Evolutionary conservation across 2,888 invertebrate species (phyloP), one percentile per base, ranked within the genome.

Genomic region (Lasius platythorax): DNA sequence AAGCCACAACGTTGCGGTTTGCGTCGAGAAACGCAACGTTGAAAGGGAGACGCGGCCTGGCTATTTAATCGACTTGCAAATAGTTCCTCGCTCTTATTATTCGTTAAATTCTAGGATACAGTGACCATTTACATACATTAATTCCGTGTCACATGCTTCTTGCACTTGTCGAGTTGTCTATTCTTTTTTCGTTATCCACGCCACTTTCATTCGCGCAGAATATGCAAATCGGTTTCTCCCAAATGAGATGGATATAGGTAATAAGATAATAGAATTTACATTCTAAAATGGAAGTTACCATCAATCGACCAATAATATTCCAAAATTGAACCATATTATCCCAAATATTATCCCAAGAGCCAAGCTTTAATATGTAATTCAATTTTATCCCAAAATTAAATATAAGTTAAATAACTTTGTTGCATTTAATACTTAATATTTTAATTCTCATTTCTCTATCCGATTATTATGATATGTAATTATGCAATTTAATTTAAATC

Each of bases 21-120:
- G 23, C 23, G 23, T 23, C 23, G 23, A 23, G 23, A 23, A 6
- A 58, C 33, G 68, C 11, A 70, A 43, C 66, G 40, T 15, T 43
- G 50, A 37, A 58, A 33, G 46, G 67, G n/a, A 43, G 23, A 58
- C 15, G 70, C 15, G 70, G 12, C 6, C 40, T 50, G 8, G 6
- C 56, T 50, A 37, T 79, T 72, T 79, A 79, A 70, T 43, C 43
- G 30, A 23, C 11, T 18, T 33, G 58, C 37, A 37, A 72, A 72
- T 72, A 56, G 33, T 53, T 70, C 8, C 33, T 70, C 18, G 11
- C 68, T 43, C 15, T 8, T 15, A 28, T 15, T 30, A 30, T 70
- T 12, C 68, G 18, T 78, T 66, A 66, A 30, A 50, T 8, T 53
- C 18, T n/a, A 12, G 18, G 11, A 46, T n/a, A 23, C 33, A 33